These are phyloP conservation scores for Petrocephalus schoutedeni DNA, from an alignment of 2,797 vertebrate genomes.

Conservation along the genomic window DNA sequence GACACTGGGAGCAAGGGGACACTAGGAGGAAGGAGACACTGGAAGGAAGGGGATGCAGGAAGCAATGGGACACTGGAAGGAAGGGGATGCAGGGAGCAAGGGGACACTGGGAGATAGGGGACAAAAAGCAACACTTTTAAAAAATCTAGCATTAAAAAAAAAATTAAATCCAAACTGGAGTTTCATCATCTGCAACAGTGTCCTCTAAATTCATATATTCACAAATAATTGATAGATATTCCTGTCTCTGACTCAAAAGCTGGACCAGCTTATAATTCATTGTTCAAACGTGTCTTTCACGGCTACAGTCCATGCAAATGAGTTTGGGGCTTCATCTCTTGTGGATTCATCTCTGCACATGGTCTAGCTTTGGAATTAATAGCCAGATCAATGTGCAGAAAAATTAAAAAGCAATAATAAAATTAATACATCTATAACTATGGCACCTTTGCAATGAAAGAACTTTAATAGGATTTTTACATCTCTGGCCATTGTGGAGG, in stretches of 20 bases:
- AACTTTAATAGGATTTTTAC: background rate
- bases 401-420: conserved; percentile 1
- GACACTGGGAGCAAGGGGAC: background rate
- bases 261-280: background rate
- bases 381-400: background rate
- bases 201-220: conserved; percentile 12
- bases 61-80: background rate
- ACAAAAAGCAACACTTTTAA: background rate
- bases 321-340: background rate
- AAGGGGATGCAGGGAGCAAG: background rate
- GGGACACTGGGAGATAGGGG: background rate
- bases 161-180: background rate
- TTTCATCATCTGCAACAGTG: conserved; percentile 1
- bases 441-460: background rate
- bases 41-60: background rate
- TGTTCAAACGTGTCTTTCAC: background rate
- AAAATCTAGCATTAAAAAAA: background rate
- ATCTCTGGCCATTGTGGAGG: background rate
- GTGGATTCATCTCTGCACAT: background rate
- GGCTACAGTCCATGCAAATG: background rate
- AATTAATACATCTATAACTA: background rate
- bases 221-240: background rate
- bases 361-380: background rate
- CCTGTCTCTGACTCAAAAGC: background rate
- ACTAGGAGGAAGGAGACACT: background rate